Evolutionary conservation across 1,140 invertebrate genomes (phyloP), one percentile per base, ranked within the genome.

Genomic region (Drosophila elegans): DNA sequence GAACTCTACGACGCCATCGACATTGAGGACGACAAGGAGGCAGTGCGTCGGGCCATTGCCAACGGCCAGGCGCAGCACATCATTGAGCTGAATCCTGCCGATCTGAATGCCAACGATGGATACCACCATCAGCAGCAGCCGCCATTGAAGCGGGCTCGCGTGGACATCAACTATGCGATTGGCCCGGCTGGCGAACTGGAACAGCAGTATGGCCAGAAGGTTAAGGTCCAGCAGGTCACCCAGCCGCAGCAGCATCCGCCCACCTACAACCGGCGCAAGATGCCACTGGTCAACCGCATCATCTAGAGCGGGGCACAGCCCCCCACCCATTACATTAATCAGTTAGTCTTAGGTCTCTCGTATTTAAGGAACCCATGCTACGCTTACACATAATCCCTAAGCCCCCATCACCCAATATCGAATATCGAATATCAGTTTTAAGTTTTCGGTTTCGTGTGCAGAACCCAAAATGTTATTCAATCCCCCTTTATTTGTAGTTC

Each of bases 241-340:
- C 80, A 82, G 16, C 21, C 61, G 7, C 79, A 78, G 27, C 59
- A 68, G 36, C 80, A 82, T 36, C 73, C 57, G 32, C 56, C 79
- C 55, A 89, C 80, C 7, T 91, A 90, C 25, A 94, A 93, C 85
- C 85, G 94, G 57, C 92, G 94, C 59, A 94, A 94, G 88, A 94
- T 94, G 60, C 94, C 94, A 44, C 92, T 94, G 59, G 93, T 94
- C 12, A 94, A 94, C 78, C 80, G 94, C 77, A 93, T 94, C 48
- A 94, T 93, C 21, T 93, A 93, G 80, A 51, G 46, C n/a, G 64
- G 25, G 60, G 27, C 61, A 56, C 34, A 52, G 49, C 38, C 38
- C 56, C 11, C 7, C 38, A 54, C 16, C 53, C 34, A 54, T 59
- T 44, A 49, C 25, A 7, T 52, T 54, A 48, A 55, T 44, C 66